Evolutionary conservation across 2,797 vertebrate species (phyloP).

Genomic region (Staurois parvus): DNA sequence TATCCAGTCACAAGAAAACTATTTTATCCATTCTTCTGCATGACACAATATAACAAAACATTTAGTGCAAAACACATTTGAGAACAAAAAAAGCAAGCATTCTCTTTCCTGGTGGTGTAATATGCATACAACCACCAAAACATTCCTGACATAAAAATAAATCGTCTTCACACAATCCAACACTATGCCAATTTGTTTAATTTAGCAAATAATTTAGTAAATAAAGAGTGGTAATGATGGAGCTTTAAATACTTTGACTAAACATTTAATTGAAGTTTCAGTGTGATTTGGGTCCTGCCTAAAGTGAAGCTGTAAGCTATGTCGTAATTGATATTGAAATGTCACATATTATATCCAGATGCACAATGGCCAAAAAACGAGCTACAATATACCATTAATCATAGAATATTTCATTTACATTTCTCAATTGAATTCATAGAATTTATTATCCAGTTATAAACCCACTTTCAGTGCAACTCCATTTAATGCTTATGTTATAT

Average conservation of each 20-base stretch:
- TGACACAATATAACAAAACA: background rate
- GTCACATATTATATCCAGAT: background rate
- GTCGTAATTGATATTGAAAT: background rate
- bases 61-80: background rate
- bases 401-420: background rate
- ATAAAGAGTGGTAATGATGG: background rate
- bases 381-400: background rate
- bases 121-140: background rate
- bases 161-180: background rate
- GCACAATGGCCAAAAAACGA: background rate
- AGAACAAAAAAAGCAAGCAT: background rate
- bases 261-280: background rate
- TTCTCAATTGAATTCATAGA: background rate
- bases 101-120: background rate
- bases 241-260: background rate
- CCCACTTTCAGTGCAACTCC: background rate
- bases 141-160: background rate
- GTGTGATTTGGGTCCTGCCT: background rate
- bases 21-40: background rate
- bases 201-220: background rate
- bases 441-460: background rate
- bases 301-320: background rate
- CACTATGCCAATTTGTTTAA: background rate
- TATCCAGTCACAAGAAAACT: background rate
- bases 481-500: background rate